Percentiles rank a stretch among this genome's conserved stretches.
Conservation (phyloP, 2,888 invertebrate species). For the Amphipoea oculea region DNA sequence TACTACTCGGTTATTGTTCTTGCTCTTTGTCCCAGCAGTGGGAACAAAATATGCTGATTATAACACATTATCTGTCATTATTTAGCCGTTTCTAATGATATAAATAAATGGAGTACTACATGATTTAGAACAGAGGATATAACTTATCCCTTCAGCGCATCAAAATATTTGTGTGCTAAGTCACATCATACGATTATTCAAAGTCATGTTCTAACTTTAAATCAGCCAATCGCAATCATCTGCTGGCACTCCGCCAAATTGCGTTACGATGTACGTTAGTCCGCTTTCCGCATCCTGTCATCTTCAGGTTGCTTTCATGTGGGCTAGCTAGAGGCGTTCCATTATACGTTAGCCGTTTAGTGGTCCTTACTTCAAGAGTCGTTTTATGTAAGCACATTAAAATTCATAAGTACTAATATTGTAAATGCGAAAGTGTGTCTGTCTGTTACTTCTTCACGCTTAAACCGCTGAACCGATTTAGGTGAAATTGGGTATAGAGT, state of each 20-base stretch:
- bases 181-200: slow-evolving; percentile 35
- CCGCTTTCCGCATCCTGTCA: slow-evolving; percentile 16
- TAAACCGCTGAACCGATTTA: no score
- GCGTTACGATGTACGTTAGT: slow-evolving; percentile 15
- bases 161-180: neutral
- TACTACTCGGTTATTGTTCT: no score
- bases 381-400: neutral
- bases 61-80: neutral
- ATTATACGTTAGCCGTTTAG: neutral
- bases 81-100: neutral
- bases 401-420: no score
- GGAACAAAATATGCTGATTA: neutral
- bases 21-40: neutral
- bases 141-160: slow-evolving; percentile 4
- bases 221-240: slow-evolving; percentile 31
- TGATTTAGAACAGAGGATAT: neutral
- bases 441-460: no score
- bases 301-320: slow-evolving; percentile 19
- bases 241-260: slow-evolving; percentile 37
- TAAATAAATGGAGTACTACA: neutral
- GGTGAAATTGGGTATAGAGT: no score
- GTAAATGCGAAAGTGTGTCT: no score
- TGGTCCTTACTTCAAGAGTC: neutral
- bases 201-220: slow-evolving; percentile 34
- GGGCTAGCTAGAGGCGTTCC: neutral